Base-by-base conservation (phyloP, 2,797 vertebrate species). In the Dromococcyx pavoninus region DNA sequence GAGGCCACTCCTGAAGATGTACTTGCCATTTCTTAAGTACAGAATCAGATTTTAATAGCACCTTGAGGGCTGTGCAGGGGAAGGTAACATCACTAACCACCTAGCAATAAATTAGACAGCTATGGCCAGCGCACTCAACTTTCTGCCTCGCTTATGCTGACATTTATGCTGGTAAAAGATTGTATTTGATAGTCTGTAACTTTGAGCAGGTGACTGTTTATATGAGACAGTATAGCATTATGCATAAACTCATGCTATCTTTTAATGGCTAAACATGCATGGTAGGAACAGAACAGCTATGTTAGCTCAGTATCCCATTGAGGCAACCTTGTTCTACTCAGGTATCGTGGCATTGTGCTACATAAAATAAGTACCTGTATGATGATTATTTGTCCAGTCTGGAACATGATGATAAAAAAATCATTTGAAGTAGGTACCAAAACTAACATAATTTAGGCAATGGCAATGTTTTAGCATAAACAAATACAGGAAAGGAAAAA, bases 381-480 rank as follows among this genome's bases (percentile, higher is more conserved):
- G 86, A 88, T 64, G 58, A 77, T 81, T 95, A 94, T 94, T 94
- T 93, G n/a, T 93, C 64, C 79, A 88, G 62, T 79, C 85, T 95
- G 90, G 73, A 91, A 41, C 57, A 84, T 24, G 51, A 94, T 81
- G 94, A 97, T 96, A 91, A 97, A 94, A 74, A 79, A 76, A 62
- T 93, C 76, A 95, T 96, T 97, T 96, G 95, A 97, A 96, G 94
- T 96, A 78, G 53, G 76, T 58, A 96, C 80, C 93, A 95, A 94
- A 89, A 82, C 80, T 61, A 93, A 95, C 53, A 95, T 78, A 93
- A 96, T 91, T 86, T 69, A 92, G 67, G 76, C 66, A 94, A 58
- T 64, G 54, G 46, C 73, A 86, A 86, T 51, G 67, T 18, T 91
- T 64, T 88, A 95, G 37, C 69, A 92, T 46, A 96, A 93, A 93